Evolutionary conservation across 2,797 vertebrate species (phyloP).

Genomic region (Phoeniculus purpureus): DNA sequence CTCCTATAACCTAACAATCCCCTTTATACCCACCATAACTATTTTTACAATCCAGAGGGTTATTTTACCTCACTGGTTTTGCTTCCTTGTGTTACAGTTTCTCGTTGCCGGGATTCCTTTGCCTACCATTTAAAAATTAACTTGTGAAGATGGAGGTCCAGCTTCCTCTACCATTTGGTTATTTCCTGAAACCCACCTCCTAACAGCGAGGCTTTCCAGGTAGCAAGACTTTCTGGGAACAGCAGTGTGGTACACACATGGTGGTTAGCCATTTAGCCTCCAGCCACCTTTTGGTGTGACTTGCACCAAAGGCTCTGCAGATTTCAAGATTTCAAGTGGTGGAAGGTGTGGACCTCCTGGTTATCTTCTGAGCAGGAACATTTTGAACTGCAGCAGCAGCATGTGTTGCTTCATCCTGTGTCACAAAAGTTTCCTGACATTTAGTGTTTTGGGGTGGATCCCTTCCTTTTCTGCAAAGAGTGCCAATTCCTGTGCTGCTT

Average conservation of each 20-base stretch:
- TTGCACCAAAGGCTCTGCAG: neutral
- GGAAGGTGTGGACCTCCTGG: neutral
- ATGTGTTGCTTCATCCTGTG: slow-evolving; percentile 45
- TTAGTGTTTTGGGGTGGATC: slow-evolving; percentile 55
- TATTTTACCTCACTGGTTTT: slow-evolving; percentile 2
- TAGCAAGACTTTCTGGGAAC: slow-evolving; percentile 58
- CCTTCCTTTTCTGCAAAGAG: slow-evolving; percentile 30
- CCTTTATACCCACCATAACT: neutral
- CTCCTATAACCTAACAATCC: neutral
- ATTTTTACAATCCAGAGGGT: neutral
- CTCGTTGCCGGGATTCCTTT: neutral
- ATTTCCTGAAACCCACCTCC: slow-evolving; percentile 33
- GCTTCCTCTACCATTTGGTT: neutral
- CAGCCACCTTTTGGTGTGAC: neutral
- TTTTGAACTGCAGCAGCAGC: neutral
- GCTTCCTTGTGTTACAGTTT: neutral
- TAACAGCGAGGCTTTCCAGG: slow-evolving; percentile 25
- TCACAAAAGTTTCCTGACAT: slow-evolving; percentile 59
- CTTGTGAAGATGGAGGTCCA: neutral
- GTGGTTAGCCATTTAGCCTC: slow-evolving; percentile 35
- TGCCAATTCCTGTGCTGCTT: slow-evolving; percentile 46
- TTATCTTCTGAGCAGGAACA: slow-evolving; percentile 22
- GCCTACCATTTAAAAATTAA: neutral
- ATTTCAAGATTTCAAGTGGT: neutral
- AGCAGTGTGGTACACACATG: neutral